A percentile compares a stretch with the other conserved stretches of the same genome.
Conservation (phyloP, 2,888 invertebrate genomes). For the Leptinotarsa peninsularis region DNA sequence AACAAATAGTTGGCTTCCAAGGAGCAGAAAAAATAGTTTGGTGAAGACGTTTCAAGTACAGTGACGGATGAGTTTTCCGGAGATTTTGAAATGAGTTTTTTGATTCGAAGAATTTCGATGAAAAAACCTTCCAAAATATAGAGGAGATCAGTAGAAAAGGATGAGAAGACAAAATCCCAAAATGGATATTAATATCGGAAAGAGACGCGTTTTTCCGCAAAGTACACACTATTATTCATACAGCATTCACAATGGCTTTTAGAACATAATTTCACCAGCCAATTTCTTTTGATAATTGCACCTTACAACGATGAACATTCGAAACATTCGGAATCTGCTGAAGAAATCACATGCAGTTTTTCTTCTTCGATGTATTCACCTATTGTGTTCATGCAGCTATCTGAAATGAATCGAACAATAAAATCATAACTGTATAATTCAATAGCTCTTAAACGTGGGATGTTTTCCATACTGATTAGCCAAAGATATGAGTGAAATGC, state of each 20-base stretch:
- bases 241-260: no score
- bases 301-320: background rate
- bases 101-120: no score
- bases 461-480: conserved; percentile 21
- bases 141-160: background rate
- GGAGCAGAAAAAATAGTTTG: no score
- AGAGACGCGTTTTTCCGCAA: no score
- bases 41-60: no score
- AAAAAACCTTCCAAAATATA: background rate
- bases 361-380: conserved; percentile 13
- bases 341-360: conserved; percentile 4
- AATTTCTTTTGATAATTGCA: conserved; percentile 4
- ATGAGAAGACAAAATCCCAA: background rate
- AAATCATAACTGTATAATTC: conserved; percentile 23
- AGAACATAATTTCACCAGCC: background rate
- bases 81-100: no score
- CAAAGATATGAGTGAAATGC: conserved; percentile 28
- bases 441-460: conserved; percentile 31
- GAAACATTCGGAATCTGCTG: background rate
- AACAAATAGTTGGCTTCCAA: no score
- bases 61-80: no score
- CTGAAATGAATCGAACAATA: conserved; percentile 19
- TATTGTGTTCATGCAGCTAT: conserved; percentile 24
- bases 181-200: no score
- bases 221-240: no score